These are phyloP conservation scores for Pseudomugil gertrudae DNA, from an alignment of 2,797 vertebrate genomes.

Conservation along the genomic window DNA sequence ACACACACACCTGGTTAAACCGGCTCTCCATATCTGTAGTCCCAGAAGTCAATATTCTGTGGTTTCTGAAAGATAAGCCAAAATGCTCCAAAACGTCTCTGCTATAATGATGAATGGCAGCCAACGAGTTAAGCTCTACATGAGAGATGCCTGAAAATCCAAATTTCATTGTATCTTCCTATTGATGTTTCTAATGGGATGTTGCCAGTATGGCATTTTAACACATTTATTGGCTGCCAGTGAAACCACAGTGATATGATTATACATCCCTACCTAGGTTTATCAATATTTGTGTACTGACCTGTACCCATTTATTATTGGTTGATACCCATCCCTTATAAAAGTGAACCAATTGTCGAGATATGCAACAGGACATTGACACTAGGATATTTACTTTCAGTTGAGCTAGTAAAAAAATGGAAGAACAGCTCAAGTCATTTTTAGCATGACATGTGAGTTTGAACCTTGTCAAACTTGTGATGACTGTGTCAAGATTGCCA, in stretches of 20 bases:
- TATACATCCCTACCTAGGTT: neutral
- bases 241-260: neutral
- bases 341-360: slow-evolving; percentile 32
- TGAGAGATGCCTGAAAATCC: neutral
- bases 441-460: slow-evolving; percentile 10
- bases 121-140: neutral
- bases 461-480: slow-evolving; percentile 19
- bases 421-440: slow-evolving; percentile 34
- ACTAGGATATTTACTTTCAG: slow-evolving; percentile 24
- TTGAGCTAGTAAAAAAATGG: slow-evolving; percentile 12
- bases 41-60: too few species aligned
- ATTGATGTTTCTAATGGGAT: neutral
- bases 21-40: too few species aligned
- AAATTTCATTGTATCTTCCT: neutral
- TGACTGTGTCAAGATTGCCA: slow-evolving; percentile 31
- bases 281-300: neutral
- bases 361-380: slow-evolving; percentile 17
- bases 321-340: slow-evolving; percentile 17
- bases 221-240: neutral
- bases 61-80: too few species aligned
- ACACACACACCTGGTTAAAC: too few species aligned
- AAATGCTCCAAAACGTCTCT: too few species aligned
- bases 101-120: too few species aligned
- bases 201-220: neutral
- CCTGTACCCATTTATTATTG: neutral